A percentile compares a stretch with the other conserved stretches of the same genome.
These are phyloP conservation scores for Ficedula albicollis DNA, from an alignment of 2,797 vertebrate genomes.

Conservation along the genomic window DNA sequence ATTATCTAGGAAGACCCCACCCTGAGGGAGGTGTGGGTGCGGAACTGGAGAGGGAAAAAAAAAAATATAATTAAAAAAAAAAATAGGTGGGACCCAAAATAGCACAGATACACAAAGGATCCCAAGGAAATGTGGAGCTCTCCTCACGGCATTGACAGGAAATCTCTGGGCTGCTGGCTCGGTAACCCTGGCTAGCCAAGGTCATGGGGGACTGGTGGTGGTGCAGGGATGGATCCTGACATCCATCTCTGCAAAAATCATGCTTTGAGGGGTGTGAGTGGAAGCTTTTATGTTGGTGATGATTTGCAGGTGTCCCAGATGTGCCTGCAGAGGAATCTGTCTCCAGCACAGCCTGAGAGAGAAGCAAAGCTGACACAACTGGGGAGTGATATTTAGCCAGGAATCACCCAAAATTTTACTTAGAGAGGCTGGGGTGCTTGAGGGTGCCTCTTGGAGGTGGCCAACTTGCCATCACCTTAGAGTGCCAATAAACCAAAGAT, in stretches of 20 bases:
- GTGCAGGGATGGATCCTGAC: background rate
- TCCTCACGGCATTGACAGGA: background rate
- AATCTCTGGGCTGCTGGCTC: background rate
- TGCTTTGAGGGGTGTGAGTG: rapidly evolving
- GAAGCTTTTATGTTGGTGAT: background rate
- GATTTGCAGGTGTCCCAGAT: background rate
- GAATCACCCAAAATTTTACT: background rate
- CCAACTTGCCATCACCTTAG: background rate
- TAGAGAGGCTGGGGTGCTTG: background rate
- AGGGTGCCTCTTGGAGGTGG: background rate
- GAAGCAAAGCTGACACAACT: background rate
- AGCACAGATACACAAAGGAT: slow-evolving; percentile 27
- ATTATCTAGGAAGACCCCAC: slow-evolving; percentile 18
- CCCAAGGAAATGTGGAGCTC: slow-evolving; percentile 37
- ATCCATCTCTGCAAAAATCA: background rate
- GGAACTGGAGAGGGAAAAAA: background rate
- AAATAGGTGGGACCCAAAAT: slow-evolving; percentile 18
- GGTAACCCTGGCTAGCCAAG: background rate
- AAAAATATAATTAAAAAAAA: background rate
- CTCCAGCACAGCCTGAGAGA: background rate
- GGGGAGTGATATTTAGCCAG: background rate
- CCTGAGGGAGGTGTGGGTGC: slow-evolving; percentile 34
- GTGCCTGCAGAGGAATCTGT: background rate
- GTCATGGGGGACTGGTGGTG: background rate
- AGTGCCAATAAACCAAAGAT: background rate